These are phyloP conservation scores for Operophtera brumata DNA, from an alignment of 2,888 invertebrate genomes.

Conservation along the genomic window DNA sequence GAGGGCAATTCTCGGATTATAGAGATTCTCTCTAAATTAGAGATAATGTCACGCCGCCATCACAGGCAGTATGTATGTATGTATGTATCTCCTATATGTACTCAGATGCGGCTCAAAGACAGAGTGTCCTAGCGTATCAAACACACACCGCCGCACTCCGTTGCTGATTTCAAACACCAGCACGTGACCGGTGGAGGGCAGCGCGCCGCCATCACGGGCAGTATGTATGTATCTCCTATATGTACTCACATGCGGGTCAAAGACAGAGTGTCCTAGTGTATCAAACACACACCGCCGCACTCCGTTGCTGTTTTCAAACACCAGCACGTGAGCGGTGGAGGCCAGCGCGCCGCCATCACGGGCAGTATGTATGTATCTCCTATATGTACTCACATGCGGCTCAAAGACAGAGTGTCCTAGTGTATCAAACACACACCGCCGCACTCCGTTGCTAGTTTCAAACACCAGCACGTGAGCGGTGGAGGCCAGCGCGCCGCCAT, in stretches of 20 bases:
- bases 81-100: no score
- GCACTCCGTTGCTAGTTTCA: constrained; percentile 53
- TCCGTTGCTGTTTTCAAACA: constrained; percentile 58
- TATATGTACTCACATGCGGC: constrained; percentile 56
- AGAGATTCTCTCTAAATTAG: no score
- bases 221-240: no score
- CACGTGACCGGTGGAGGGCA: constrained; percentile 44
- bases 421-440: constrained; percentile 46
- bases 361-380: no score
- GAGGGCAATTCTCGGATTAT: no score
- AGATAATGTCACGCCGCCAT: no score
- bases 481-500: constrained; percentile 27
- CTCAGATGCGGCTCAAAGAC: constrained; percentile 58
- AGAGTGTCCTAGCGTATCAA: constrained; percentile 43
- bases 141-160: constrained; percentile 49
- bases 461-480: constrained; percentile 56
- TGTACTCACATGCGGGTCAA: constrained; percentile 63
- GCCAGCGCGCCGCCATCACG: constrained; percentile 32
- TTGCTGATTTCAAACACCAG: constrained; percentile 58
- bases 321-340: constrained; percentile 48
- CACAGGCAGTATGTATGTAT: no score
- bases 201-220: no score
- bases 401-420: constrained; percentile 45
- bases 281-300: constrained; percentile 47
- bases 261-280: constrained; percentile 42